Base-by-base conservation (phyloP, 2,797 vertebrate species). In the Paedocypris micromegethes region DNA sequence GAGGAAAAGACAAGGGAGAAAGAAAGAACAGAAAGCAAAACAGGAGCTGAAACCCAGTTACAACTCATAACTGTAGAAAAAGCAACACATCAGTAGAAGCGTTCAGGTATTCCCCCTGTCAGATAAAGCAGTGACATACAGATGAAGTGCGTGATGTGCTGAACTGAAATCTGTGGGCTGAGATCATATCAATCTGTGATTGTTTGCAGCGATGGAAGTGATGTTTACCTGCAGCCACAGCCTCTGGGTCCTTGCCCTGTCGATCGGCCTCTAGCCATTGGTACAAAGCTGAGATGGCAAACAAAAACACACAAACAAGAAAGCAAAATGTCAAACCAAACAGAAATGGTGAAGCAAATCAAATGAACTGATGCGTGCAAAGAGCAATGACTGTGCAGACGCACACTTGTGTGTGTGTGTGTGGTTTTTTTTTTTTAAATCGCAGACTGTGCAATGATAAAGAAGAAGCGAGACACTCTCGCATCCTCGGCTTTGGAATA, bases 251-350 rank as follows among this genome's bases (percentile, higher is more conserved):
- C 86, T 81, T 91, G 89, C 92, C 92, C 83, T 92, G 93, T 69
- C 91, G 94, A 77, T 96, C 91, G 81, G 93, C 92, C 90, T 95
- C 92, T 77, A 97, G 91, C 92, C 92, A 94, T 82, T 90, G 92
- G 92, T 92, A 93, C 88, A 97, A 92, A 85, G 94, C 95, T 97
- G 91, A 58, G 86, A 80, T 83, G 86, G 88, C 84, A 89, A 81
- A 93, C 81, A 91, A 82, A 82, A 81, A 84, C 86, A 84, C 78
- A 70, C 89, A 90, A 83, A 88, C 85, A 83, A 66, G 79, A 83
- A 68, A 72, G 50, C 62, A 69, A 80, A 75, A 83, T 69, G 75
- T 72, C 62, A 82, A 64, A 75, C 73, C 76, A 77, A 74, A 75
- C 68, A 75, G 77, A 70, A 66, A 83, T 72, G 72, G 9, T 73